Base-by-base conservation (phyloP, 2,113 vertebrate genomes). In the Nerophis ophidion region DNA sequence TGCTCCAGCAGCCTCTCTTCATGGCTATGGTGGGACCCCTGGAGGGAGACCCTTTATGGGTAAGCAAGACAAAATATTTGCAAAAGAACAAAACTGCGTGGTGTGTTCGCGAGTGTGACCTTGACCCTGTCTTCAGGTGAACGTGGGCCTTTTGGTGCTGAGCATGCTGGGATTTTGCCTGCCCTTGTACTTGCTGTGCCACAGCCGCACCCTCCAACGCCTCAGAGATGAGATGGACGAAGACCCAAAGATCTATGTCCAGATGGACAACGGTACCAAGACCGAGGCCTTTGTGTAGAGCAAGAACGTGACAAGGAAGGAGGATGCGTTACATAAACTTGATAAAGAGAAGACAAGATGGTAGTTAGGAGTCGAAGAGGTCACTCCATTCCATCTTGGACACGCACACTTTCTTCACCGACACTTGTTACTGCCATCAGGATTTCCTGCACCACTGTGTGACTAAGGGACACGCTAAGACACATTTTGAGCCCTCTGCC, bases 1-100 rank as follows among this genome's bases (percentile, higher is more conserved):
- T 99, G 60, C 91, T 99, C 52, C 96, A 98, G 74, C 97, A 99
- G 89, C 97, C 97, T 5, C 91, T 99, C 49, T 98, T 97, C 81
- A 90, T 97, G 92, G 94, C 93, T 49, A 92, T 99, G 93, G 93
- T 95, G 40, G 95, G 95, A 48, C 95, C 95, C 55, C 89, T 99
- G 70, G 36, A 93, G 4, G 92, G 93, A 83, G 93, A 98, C 77
- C 96, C 97, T 26, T 91, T 98, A 19, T 99, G 95, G 97, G 97
- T 93, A 91, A 91, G 91, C 13, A 40, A 16, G 15, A 10, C 33
- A 9, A 33, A 44, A 44, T 19, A 58, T 7, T 14, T 13, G 12
- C 19, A 8, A 4, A 26, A 26, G 26, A 26, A 26, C 26, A 26
- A 26, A 26, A 26, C 26, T 3, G 26, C 26, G 26, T 26, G 26